Base-by-base conservation (phyloP, 2,888 invertebrate genomes). In the Patella ulyssiponensis region DNA sequence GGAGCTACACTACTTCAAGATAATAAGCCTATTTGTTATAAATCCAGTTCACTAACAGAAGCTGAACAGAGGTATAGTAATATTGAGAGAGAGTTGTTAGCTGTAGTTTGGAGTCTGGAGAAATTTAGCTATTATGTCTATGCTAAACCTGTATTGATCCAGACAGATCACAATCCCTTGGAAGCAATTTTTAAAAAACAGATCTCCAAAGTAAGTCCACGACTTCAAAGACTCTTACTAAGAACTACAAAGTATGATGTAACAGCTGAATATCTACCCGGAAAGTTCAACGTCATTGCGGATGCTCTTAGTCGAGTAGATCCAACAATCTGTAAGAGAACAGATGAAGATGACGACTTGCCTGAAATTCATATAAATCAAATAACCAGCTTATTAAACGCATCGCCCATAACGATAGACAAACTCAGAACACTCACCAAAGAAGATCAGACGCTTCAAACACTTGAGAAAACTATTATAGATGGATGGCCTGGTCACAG, bases 1-100 rank as follows among this genome's bases (percentile, higher is more conserved):
- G 83, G 82, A 14, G 80, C 82, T n/a, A 78, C 80, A 14, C 33
- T 85, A 4, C 52, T 85, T 44, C 85, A 84, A 69, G 80, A 80
- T n/a, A 79, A 78, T 27, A 77, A 82, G 33, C n/a, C n/a, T n/a
- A n/a, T n/a, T n/a, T n/a, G n/a, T n/a, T n/a, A n/a, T n/a, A n/a
- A n/a, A n/a, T n/a, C n/a, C n/a, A n/a, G n/a, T n/a, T n/a, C n/a
- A n/a, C n/a, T n/a, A n/a, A n/a, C n/a, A n/a, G n/a, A n/a, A n/a
- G n/a, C n/a, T n/a, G n/a, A n/a, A n/a, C n/a, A n/a, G n/a, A n/a
- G n/a, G n/a, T n/a, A n/a, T n/a, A n/a, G n/a, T n/a, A n/a, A n/a
- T n/a, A n/a, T n/a, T n/a, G n/a, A n/a, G n/a, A n/a, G n/a, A n/a
- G n/a, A n/a, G n/a, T n/a, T n/a, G n/a, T n/a, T n/a, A n/a, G n/a